Percentiles rank a stretch among this genome's conserved stretches.
phyloP scores from a whole-genome alignment of 2,113 vertebrate species.

The Syrrhaptes paradoxus region DNA sequence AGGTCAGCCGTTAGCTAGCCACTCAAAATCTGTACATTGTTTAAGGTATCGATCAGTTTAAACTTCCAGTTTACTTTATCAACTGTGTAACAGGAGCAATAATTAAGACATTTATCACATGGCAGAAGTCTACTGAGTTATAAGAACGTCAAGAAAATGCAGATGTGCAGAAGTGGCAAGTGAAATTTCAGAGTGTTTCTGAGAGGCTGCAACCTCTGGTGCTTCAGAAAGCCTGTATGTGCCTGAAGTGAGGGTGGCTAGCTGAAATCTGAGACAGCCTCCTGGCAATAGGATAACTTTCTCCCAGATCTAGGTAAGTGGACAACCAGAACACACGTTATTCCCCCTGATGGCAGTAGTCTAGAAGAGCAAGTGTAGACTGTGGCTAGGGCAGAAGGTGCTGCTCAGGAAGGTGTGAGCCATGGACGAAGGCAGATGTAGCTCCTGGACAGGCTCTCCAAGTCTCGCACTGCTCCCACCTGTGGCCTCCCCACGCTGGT shows the following conservation, averaged over 20 bases:
- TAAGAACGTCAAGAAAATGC: background rate
- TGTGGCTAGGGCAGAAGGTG: background rate
- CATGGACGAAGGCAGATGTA: background rate
- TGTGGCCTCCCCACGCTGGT: accelerated
- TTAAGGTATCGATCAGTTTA: background rate
- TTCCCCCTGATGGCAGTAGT: background rate
- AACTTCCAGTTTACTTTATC: background rate
- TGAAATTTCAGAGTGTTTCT: background rate
- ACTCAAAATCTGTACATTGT: background rate
- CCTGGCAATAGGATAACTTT: background rate
- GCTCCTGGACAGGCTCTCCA: background rate
- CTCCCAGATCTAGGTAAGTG: background rate
- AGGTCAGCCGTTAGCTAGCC: background rate
- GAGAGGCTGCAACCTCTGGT: background rate
- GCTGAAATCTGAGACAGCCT: background rate
- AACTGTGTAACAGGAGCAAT: background rate
- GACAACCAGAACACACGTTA: background rate
- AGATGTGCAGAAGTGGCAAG: background rate
- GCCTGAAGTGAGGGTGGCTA: background rate
- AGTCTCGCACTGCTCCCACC: background rate
- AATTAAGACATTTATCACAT: background rate
- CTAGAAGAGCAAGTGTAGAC: background rate
- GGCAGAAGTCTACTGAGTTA: background rate
- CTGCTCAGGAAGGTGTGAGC: background rate
- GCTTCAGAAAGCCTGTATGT: background rate